Evolutionary conservation across 2,113 vertebrate genomes (phyloP), one percentile per base, ranked within the genome.

Genomic region (Festucalex cinctus): DNA sequence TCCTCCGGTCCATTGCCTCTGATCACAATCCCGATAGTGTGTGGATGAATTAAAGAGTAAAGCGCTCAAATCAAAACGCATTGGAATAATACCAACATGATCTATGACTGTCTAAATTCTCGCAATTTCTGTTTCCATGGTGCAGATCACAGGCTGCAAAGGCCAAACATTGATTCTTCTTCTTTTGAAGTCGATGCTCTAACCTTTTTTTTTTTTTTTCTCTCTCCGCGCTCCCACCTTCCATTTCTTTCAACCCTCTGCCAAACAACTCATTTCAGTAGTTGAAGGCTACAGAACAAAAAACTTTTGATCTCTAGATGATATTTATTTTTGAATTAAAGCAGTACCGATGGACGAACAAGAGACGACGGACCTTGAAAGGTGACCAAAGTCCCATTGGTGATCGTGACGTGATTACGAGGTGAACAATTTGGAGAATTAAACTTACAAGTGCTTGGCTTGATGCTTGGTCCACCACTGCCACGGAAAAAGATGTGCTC

Each of bases 391-490:
- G 44, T 60, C 56, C 41, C 41, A 24, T n/a, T 19, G 66, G 41
- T 57, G 49, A 46, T 66, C 12, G 20, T 28, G n/a, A 70, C n/a
- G n/a, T n/a, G n/a, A n/a, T n/a, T n/a, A n/a, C n/a, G 60, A 61
- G 12, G 12, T 19, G 9, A 65, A 9, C 5, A 49, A 19, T 7
- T 49, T 46, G 3, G 3, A 69, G 57, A 16, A 37, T 3, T 35
- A 37, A 73, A 80, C 81, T 91, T 91, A 99, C 97, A 93, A 99
- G 90, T 0, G 94, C 89, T 83, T 98, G 96, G 85, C 94, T 96
- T 0, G 94, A 97, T 5, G 95, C 85, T 81, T 99, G 94, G 86
- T 98, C 97, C 58, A 99, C 91, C 57, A 91, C 91, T 0, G 93
- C 91, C 17, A 99, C 85, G 3, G 96, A 96, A 64, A 90, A 92